Conservation (phyloP, 2,797 vertebrate genomes). For the Pseudopleuronectes americanus region DNA sequence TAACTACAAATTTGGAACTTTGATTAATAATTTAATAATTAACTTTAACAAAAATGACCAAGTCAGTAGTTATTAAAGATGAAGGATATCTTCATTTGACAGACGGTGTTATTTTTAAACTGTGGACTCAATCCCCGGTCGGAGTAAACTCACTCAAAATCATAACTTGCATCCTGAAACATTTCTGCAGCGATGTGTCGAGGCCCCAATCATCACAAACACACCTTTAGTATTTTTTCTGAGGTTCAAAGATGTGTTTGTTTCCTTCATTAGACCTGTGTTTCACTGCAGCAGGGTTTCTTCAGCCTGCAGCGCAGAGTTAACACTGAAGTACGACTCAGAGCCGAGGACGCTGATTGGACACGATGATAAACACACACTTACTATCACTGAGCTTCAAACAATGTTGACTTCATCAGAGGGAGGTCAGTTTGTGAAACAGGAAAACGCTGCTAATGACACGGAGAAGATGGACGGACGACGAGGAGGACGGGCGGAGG, state of each 20-base stretch:
- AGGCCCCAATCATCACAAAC: slow-evolving; percentile 48
- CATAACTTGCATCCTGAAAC: neutral
- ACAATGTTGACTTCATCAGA: slow-evolving; percentile 44
- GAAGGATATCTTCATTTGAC: neutral
- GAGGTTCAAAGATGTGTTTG: slow-evolving; percentile 8
- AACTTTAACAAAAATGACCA: too few species aligned
- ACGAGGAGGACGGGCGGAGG: slow-evolving; percentile 35
- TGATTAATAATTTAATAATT: too few species aligned
- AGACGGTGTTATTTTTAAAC: slow-evolving; percentile 6
- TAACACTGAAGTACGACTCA: slow-evolving; percentile 25
- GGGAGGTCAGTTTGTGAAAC: slow-evolving; percentile 38
- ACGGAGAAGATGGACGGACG: slow-evolving; percentile 14
- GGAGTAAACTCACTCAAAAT: neutral
- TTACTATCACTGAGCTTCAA: slow-evolving; percentile 33
- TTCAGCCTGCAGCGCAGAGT: neutral
- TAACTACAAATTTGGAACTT: too few species aligned
- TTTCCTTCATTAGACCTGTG: slow-evolving; percentile 54
- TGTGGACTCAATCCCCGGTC: neutral
- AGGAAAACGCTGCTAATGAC: slow-evolving; percentile 20
- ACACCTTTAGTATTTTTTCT: slow-evolving; percentile 32
- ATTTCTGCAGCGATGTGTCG: slow-evolving; percentile 27
- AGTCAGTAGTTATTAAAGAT: too few species aligned
- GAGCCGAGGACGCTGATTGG: slow-evolving; percentile 45
- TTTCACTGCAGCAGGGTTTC: neutral
- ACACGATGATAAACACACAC: slow-evolving; percentile 42